Base-by-base conservation (phyloP, 1,140 invertebrate genomes). In the Lucilia cuprina region DNA sequence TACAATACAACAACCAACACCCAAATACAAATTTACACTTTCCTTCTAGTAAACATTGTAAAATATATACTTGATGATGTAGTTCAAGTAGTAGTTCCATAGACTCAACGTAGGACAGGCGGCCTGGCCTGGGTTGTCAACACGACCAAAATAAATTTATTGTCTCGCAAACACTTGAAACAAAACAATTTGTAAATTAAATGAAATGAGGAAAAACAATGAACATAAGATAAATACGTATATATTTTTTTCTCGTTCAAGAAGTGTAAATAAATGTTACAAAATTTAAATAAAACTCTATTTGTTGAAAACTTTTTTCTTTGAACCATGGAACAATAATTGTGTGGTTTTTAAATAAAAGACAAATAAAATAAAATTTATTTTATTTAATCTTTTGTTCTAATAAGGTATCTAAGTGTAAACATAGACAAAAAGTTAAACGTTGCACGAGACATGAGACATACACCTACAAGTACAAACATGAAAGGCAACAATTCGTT, bases 351-450 rank as follows among this genome's bases (percentile, higher is more conserved):
- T 60, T 14, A n/a, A 41, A 14, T 7, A 60, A 60, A 60, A 60
- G 14, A n/a, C 13, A 14, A 60, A 60, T 7, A 14, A n/a, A 60
- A n/a, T 14, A n/a, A n/a, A 60, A n/a, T 60, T n/a, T 60, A 4
- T n/a, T 60, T 60, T 60, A 60, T 60, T 60, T 60, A 60, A 60
- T n/a, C n/a, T 60, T 60, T 60, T 60, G n/a, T 60, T 60, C 55
- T 60, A 60, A 60, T 60, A 60, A 60, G 55, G 55, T 60, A n/a
- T 60, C 55, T n/a, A n/a, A n/a, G n/a, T 17, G 14, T 17, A 60
- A 60, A 60, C 55, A 60, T 60, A 60, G 55, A 60, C 55, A 60
- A 60, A 60, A 60, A 17, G 55, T 60, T 60, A 60, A 60, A 60
- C 7, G 55, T 5, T 60, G 5, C 55, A 60, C 55, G 55, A 60